These are phyloP conservation scores for Gymnarchus niloticus DNA, from an alignment of 2,113 vertebrate genomes.

Conservation along the genomic window DNA sequence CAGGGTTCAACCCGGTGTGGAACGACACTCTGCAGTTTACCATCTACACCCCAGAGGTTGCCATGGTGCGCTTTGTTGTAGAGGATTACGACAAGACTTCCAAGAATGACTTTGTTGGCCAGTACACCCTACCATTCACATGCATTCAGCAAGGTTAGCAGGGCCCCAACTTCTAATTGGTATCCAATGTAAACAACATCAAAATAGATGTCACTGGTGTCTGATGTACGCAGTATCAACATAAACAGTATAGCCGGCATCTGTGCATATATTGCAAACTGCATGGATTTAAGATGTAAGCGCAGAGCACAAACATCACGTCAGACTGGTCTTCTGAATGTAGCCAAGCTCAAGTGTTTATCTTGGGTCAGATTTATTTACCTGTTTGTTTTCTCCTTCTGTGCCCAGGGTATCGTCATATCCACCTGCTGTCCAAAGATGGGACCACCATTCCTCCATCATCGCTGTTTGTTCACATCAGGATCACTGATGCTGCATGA, in stretches of 20 bases:
- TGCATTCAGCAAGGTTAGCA: conserved; percentile 80
- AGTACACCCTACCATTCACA: conserved; percentile 80
- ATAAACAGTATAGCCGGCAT: background rate
- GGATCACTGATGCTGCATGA: conserved; percentile 52
- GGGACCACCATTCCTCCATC: conserved; percentile 81
- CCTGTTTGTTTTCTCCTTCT: background rate
- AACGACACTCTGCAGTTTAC: conserved; percentile 77
- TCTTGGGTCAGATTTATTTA: background rate
- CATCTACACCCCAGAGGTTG: conserved; percentile 76
- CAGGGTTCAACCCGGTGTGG: conserved; percentile 92
- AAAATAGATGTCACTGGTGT: background rate
- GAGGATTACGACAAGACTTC: conserved; percentile 87
- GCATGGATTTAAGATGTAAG: too few species aligned
- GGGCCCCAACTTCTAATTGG: background rate
- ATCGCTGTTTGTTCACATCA: conserved; percentile 80
- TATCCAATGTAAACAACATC: background rate
- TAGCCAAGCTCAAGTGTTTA: background rate
- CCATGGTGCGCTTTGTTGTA: conserved; percentile 83
- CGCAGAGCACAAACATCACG: background rate
- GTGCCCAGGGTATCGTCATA: conserved; percentile 82
- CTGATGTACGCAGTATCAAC: background rate
- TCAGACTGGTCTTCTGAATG: background rate
- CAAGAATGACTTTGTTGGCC: conserved; percentile 86
- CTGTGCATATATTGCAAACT: background rate
- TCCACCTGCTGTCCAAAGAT: conserved; percentile 86